A percentile compares a stretch with the other conserved stretches of the same genome.
These are phyloP conservation scores for Acipenser transmontanus DNA, from an alignment of 2,797 vertebrate genomes.

Conservation along the genomic window DNA sequence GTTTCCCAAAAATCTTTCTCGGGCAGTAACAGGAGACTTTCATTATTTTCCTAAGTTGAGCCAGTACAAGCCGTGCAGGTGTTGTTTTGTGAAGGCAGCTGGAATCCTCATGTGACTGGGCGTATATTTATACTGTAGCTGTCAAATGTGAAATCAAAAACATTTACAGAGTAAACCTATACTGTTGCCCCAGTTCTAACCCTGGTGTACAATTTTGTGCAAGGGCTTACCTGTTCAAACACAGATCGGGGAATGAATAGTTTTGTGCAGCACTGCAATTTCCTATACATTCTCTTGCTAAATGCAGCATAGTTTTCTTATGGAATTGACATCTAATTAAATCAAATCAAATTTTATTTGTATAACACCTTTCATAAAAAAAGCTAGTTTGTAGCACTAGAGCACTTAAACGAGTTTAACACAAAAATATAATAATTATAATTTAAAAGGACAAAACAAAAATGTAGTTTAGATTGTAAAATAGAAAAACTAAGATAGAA, in stretches of 20 bases:
- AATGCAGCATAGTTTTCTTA: neutral
- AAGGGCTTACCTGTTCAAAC: neutral
- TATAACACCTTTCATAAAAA: too few relatives aligned
- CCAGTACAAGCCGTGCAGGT: neutral
- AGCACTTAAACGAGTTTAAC: too few relatives aligned
- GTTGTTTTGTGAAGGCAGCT: neutral
- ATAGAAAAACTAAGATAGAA: too few relatives aligned
- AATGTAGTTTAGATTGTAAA: too few relatives aligned
- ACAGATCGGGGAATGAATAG: neutral
- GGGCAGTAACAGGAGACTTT: neutral
- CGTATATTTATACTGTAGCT: slow-evolving; percentile 3
- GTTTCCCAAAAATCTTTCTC: neutral
- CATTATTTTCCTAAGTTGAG: neutral
- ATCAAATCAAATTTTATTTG: neutral
- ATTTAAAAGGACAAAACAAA: too few relatives aligned
- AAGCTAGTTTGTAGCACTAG: too few relatives aligned
- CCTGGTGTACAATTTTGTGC: neutral
- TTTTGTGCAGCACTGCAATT: neutral
- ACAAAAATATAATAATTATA: too few relatives aligned
- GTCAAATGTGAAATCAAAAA: neutral
- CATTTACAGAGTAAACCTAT: neutral
- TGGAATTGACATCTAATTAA: neutral
- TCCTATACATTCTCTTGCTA: neutral
- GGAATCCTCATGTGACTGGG: neutral
- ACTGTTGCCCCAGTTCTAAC: neutral